Evolutionary conservation across 2,113 vertebrate genomes (phyloP).

Genomic region (Gavia stellata): DNA sequence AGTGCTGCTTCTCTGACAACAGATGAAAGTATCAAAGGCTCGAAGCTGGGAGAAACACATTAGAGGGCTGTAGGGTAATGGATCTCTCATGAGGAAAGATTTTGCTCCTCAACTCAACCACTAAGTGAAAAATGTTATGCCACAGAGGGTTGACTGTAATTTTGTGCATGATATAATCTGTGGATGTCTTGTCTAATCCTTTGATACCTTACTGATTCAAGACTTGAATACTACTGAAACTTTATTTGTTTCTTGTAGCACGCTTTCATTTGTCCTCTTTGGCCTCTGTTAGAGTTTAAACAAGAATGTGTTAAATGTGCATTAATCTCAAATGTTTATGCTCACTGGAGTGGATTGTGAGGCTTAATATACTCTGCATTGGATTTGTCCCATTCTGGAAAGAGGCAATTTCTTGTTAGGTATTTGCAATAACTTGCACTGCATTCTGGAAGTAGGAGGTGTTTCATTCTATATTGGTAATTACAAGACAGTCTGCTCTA

Average conservation of each 20-base stretch:
- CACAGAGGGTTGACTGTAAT: rapidly evolving
- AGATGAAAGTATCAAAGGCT: not conserved
- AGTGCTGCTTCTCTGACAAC: not conserved
- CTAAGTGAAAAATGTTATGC: not conserved
- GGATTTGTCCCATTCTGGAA: not conserved
- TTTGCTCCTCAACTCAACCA: not conserved
- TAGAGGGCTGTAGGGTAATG: not conserved
- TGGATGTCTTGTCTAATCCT: not conserved
- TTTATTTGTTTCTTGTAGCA: not conserved
- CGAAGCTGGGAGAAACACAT: not conserved
- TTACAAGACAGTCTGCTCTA: not conserved
- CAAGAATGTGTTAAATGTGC: not conserved
- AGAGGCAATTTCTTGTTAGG: not conserved
- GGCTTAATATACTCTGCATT: not conserved
- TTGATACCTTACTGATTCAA: not conserved
- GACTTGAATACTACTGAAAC: not conserved
- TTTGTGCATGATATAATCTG: not conserved
- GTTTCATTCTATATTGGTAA: not conserved
- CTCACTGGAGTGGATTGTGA: not conserved
- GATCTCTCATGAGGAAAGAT: not conserved
- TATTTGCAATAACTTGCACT: not conserved
- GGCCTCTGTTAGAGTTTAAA: not conserved
- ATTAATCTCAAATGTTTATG: not conserved
- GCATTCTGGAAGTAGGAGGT: not conserved
- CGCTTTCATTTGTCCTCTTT: not conserved